These are phyloP conservation scores for Amblyjoppa fuscipennis DNA, from an alignment of 2,888 invertebrate genomes.

Conservation along the genomic window DNA sequence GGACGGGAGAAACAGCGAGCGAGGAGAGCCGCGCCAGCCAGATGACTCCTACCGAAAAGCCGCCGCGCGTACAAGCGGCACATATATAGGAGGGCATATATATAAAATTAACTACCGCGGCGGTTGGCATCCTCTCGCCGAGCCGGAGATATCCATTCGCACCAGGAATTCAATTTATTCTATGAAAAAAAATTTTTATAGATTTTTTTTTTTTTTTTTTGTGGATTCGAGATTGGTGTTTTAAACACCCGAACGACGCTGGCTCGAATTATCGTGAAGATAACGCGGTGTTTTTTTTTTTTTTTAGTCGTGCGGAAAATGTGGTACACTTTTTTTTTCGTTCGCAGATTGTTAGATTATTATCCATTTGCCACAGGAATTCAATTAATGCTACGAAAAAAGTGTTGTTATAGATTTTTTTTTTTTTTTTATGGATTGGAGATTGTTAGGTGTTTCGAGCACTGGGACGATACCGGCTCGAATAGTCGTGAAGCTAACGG, in stretches of 20 bases:
- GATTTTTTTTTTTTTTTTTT: not conserved
- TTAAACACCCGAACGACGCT: not conserved
- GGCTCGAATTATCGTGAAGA: no score
- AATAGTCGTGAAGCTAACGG: no score
- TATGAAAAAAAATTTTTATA: not conserved
- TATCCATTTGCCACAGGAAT: not conserved
- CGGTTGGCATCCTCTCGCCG: constrained; percentile 49
- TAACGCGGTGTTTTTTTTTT: no score
- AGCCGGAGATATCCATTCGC: not conserved
- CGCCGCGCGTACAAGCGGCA: not conserved
- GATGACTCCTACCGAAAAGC: constrained; percentile 58
- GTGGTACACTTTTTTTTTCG: no score
- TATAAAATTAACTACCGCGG: constrained; percentile 21
- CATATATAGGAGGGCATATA: constrained; percentile 9
- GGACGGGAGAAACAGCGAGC: constrained; percentile 67
- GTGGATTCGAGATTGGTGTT: not conserved
- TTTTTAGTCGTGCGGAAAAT: no score
- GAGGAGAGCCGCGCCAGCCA: constrained; percentile 52
- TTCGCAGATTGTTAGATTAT: no score
- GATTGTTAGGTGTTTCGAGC: not conserved
- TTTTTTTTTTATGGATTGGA: not conserved
- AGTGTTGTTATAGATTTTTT: not conserved
- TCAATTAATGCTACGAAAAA: not conserved
- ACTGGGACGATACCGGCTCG: not conserved
- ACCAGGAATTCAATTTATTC: not conserved